Evolutionary conservation across 1,140 invertebrate species (phyloP).

Genomic region (Leptinotarsa defecta): DNA sequence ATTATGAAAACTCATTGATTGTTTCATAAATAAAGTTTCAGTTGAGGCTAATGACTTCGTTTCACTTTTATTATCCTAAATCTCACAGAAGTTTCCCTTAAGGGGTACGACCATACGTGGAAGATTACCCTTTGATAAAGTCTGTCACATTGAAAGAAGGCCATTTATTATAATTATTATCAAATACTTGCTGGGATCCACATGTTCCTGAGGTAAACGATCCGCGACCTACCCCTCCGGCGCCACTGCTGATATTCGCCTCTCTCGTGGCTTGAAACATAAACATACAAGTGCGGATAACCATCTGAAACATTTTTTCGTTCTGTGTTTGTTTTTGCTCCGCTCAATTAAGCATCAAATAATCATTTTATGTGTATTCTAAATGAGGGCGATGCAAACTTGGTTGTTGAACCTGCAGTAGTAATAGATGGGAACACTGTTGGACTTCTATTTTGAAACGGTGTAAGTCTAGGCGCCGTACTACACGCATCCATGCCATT

Average conservation of each 20-base stretch:
- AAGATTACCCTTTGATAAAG: no score
- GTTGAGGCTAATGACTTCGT: no score
- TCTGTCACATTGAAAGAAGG: no score
- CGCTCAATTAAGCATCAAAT: conserved; percentile 13
- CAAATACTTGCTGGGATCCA: no score
- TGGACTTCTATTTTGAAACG: background rate
- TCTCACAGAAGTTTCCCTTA: no score
- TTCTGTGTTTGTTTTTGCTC: conserved; percentile 7
- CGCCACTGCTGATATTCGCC: background rate
- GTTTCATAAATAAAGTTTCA: no score
- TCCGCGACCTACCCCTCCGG: background rate
- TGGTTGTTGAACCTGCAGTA: conserved; percentile 22
- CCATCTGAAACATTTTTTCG: background rate
- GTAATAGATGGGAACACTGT: background rate
- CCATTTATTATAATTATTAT: no score
- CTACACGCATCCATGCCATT: no score
- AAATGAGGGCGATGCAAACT: conserved; percentile 14
- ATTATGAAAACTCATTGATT: no score
- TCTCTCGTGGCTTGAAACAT: background rate
- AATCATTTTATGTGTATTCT: conserved; percentile 3
- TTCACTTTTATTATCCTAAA: no score
- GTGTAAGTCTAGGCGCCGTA: background rate
- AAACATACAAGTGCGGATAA: background rate
- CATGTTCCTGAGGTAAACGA: background rate
- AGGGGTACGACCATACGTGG: no score